These are phyloP conservation scores for Meiosimyza platycephala DNA, from an alignment of 2,888 invertebrate genomes.

Conservation along the genomic window DNA sequence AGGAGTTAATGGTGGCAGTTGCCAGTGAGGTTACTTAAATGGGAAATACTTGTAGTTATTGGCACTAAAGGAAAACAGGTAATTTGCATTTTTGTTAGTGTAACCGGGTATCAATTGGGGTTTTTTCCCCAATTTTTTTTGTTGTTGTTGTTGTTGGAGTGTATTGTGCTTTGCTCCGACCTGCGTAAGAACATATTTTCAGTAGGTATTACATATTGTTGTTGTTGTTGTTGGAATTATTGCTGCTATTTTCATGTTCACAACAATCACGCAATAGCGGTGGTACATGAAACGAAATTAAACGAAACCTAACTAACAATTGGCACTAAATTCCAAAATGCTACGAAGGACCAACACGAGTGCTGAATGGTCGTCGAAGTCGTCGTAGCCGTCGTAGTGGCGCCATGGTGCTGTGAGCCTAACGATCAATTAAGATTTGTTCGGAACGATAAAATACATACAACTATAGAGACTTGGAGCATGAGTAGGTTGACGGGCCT, in stretches of 20 bases:
- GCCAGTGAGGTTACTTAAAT: neutral
- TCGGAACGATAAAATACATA: conserved; percentile 60
- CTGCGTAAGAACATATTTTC: neutral
- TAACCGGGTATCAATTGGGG: neutral
- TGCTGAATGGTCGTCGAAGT: neutral
- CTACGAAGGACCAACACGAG: neutral
- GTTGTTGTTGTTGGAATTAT: neutral
- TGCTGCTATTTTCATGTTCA: neutral
- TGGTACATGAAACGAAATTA: conserved; percentile 7
- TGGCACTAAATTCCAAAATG: conserved; percentile 15
- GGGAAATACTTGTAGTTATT: too few species aligned
- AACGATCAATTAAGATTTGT: conserved; percentile 63
- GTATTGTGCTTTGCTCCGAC: neutral
- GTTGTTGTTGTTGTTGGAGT: neutral
- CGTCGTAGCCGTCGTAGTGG: conserved; percentile 22
- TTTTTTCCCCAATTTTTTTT: neutral
- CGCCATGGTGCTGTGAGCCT: conserved; percentile 38
- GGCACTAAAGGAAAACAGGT: conserved; percentile 9
- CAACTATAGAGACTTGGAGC: too few species aligned
- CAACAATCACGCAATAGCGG: conserved; percentile 28
- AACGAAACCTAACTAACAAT: neutral
- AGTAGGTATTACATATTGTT: too few species aligned
- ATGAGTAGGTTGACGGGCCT: neutral
- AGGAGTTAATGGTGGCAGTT: neutral
- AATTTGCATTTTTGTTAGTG: conserved; percentile 30